phyloP scores from a whole-genome alignment of 2,113 vertebrate species.

The Misgurnus anguillicaudatus region DNA sequence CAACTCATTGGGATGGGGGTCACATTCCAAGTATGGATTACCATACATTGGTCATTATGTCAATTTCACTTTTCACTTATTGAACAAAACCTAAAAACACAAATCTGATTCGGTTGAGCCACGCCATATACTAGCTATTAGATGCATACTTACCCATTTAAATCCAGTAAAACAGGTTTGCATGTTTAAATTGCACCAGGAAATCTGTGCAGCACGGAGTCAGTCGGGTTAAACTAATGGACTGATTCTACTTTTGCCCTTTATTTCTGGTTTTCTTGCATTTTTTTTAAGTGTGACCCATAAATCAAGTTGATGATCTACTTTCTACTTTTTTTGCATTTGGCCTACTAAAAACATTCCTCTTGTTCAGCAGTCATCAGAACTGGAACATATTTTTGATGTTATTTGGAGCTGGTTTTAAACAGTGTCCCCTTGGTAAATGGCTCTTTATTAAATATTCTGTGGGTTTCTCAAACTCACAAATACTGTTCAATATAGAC shows the following conservation, averaged over 20 bases:
- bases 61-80: no score
- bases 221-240: not conserved
- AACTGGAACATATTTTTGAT: slow-evolving; percentile 58
- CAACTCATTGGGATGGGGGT: no score
- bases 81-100: no score
- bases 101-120: no score
- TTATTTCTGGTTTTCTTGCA: slow-evolving; percentile 35
- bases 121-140: not conserved
- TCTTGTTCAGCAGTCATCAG: slow-evolving; percentile 44
- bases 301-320: slow-evolving; percentile 64
- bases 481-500: no score
- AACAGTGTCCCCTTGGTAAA: slow-evolving; percentile 17
- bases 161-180: slow-evolving; percentile 3
- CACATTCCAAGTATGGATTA: no score
- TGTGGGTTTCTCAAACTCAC: slow-evolving; percentile 22
- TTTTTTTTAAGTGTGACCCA: slow-evolving; percentile 52
- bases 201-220: not conserved
- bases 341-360: slow-evolving; percentile 62
- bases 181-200: not conserved
- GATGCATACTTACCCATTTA: not conserved
- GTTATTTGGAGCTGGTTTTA: slow-evolving; percentile 46
- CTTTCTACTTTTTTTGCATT: slow-evolving; percentile 56
- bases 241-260: not conserved
- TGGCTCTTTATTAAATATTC: slow-evolving; percentile 23
- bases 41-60: no score